Percentiles rank a stretch among this genome's conserved stretches.
Conservation (phyloP, 2,113 vertebrate genomes). For the Papio anubis region DNA sequence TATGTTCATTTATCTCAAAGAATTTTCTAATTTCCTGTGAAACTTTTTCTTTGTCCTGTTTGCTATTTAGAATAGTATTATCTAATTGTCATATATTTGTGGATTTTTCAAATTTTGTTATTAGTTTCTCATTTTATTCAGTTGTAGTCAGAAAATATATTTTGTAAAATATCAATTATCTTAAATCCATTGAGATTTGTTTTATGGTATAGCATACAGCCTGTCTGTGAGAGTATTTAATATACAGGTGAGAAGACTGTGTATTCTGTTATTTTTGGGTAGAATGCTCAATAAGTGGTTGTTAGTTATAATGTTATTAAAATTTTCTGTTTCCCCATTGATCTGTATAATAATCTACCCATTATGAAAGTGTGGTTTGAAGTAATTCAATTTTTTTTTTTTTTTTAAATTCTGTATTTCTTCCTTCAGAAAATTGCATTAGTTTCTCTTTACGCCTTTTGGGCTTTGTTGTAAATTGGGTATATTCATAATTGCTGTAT, state of each 20-base stretch:
- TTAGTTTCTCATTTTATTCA: not conserved
- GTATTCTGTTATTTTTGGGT: no score
- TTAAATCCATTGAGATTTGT: not conserved
- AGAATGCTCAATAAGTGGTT: no score
- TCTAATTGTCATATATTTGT: not conserved
- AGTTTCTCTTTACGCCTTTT: not conserved
- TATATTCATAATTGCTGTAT: no score
- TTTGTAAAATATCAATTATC: not conserved
- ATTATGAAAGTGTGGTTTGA: not conserved
- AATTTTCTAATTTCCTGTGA: not conserved
- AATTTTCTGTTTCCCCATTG: not conserved
- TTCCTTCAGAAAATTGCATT: not conserved
- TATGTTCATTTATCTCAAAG: not conserved
- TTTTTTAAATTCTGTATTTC: not conserved
- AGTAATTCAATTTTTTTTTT: not conserved
- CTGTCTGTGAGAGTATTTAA: not conserved
- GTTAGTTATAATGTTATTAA: not conserved
- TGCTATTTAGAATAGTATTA: not conserved
- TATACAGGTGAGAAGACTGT: rapidly evolving
- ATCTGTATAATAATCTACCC: not conserved
- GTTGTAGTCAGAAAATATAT: not conserved
- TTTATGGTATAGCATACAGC: not conserved
- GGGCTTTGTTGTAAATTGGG: no score
- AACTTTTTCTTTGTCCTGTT: not conserved
- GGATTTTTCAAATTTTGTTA: not conserved